Conservation (phyloP, 2,113 vertebrate genomes). For the Bombycilla garrulus region DNA sequence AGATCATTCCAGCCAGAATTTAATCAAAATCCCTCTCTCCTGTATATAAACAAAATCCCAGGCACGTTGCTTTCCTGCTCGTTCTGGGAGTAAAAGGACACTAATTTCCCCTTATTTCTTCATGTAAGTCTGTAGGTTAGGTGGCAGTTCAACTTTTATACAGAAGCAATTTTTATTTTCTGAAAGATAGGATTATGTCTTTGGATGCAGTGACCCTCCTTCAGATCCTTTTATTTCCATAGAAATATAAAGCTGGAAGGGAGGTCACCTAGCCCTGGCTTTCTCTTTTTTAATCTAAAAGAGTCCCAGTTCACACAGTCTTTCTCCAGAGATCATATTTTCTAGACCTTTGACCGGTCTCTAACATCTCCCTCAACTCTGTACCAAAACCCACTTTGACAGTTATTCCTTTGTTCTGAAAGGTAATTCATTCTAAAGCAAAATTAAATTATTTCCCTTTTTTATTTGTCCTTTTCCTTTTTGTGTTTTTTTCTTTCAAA, state of each 20-base stretch:
- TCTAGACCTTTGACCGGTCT: conserved; percentile 10
- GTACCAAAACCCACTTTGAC: background rate
- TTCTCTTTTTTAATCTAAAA: conserved; percentile 16
- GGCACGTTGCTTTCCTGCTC: background rate
- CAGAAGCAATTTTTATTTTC: conserved; percentile 1
- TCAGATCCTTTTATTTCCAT: conserved; percentile 23
- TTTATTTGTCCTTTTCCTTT: background rate
- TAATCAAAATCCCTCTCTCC: background rate
- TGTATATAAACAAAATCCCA: background rate
- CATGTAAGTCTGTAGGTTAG: background rate
- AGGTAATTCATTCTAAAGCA: background rate
- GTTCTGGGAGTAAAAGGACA: background rate
- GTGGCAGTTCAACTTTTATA: background rate
- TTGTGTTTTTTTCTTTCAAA: background rate
- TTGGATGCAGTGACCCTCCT: background rate
- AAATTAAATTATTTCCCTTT: background rate
- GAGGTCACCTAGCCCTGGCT: background rate
- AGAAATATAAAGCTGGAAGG: conserved; percentile 1
- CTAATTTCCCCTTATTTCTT: background rate
- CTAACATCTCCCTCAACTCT: background rate
- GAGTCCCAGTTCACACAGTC: background rate
- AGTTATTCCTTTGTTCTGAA: background rate
- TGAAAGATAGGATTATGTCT: background rate
- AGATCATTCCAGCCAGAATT: background rate
- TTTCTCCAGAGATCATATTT: conserved; percentile 17